Percentiles rank a stretch among this genome's conserved stretches.
Evolutionary conservation across 2,888 invertebrate genomes (phyloP).

Genomic region (Watsonalla binaria): DNA sequence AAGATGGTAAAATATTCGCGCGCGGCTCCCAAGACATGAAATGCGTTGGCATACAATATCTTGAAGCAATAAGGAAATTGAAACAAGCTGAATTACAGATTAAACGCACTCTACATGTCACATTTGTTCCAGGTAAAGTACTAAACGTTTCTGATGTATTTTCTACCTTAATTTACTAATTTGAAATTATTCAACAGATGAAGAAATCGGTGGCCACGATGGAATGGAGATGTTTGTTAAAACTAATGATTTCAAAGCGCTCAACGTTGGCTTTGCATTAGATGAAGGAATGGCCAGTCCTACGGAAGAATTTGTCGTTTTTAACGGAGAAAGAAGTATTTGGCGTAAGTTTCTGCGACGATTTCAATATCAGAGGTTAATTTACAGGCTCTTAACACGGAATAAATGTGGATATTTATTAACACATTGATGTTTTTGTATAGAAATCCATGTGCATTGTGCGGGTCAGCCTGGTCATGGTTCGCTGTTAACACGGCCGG

Average conservation of each 20-base stretch:
- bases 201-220: conserved; percentile 90
- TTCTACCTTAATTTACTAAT: neutral
- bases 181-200: conserved; percentile 79
- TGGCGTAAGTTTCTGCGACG: conserved; percentile 84
- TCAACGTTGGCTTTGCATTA: conserved; percentile 91
- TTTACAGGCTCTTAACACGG: too few relatives aligned
- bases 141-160: neutral
- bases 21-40: conserved; percentile 95
- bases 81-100: conserved; percentile 73
- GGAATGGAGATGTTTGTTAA: conserved; percentile 90
- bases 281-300: conserved; percentile 92
- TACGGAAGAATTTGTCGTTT: conserved; percentile 81
- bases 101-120: conserved; percentile 82
- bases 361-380: too few relatives aligned
- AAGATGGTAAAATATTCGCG: conserved; percentile 91
- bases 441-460: conserved; percentile 87
- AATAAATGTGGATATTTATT: neutral
- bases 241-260: conserved; percentile 83
- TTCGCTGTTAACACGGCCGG: conserved; percentile 91
- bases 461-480: conserved; percentile 94
- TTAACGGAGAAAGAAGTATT: conserved; percentile 87
- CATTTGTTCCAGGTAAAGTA: conserved; percentile 83
- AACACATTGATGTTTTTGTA: conserved; percentile 8
- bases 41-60: conserved; percentile 85
- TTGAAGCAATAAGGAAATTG: conserved; percentile 83